Base-by-base conservation (phyloP, 2,888 invertebrate genomes). In the Parnassius mnemosyne region DNA sequence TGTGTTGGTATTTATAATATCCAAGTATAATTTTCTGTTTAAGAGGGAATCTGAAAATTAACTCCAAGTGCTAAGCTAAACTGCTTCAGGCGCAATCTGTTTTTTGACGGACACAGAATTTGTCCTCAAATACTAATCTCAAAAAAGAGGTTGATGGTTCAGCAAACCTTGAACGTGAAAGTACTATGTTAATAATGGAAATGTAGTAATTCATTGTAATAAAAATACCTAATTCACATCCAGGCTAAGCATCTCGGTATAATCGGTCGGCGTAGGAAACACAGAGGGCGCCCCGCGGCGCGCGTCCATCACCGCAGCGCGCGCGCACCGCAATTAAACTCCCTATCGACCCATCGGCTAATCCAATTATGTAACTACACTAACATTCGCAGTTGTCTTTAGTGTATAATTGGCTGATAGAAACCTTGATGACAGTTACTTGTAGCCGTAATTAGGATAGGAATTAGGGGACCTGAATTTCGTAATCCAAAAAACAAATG, bases 341-440 rank as follows among this genome's bases (percentile, higher is more conserved):
- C 73, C 74, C 77, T 80, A 83, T 82, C 83, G 75, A 74, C 75
- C 79, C 79, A 81, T 83, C 84, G 72, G 70, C 80, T 90, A 89
- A 91, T 91, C 90, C 84, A 90, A 90, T 91, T 89, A 89, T 74
- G 77, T 81, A 84, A 88, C 84, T 74, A 71, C 79, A 80, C 79
- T 77, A 75, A 71, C 73, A 63, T 65, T 61, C 69, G 66, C 75
- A 77, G 79, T 83, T 86, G 85, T 85, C 79, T 85, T 82, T 78
- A 74, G 76, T 75, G 73, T 76, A 76, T 83, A 78, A 81, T 85
- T 80, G 77, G 78, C 76, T 76, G 79, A 84, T 81, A 79, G 67
- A 68, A 70, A 74, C 77, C 64, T 65, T 61, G 66, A 64, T 64
- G 61, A 67, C 66, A 60, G 65, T 64, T 57, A 54, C 60, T 54